Conservation (phyloP, 2,113 vertebrate species). For the Ptychochromis oligacanthus region DNA sequence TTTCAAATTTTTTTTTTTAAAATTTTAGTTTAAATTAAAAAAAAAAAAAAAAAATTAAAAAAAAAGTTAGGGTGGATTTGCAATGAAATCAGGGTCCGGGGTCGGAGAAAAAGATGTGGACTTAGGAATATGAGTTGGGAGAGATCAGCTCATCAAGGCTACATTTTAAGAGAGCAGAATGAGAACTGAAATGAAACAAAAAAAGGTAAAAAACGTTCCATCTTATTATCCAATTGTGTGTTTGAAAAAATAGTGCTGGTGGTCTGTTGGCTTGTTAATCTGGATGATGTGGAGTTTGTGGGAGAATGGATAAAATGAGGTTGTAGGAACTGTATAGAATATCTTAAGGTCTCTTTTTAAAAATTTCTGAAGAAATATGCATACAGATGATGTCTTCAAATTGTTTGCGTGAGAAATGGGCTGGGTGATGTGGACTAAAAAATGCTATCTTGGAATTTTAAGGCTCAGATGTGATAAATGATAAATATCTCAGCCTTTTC, state of each 20-base stretch:
- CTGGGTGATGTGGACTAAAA: not conserved
- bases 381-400: not conserved
- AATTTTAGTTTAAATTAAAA: too few relatives aligned
- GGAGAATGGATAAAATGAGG: not conserved
- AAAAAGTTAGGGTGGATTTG: constrained; percentile 46
- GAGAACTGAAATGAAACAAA: too few relatives aligned
- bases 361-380: not conserved
- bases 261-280: not conserved
- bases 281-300: not conserved
- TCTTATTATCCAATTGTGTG: not conserved
- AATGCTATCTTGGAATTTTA: not conserved
- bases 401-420: not conserved
- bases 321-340: not conserved
- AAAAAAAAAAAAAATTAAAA: too few relatives aligned
- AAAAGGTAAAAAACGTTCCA: not conserved
- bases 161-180: not conserved
- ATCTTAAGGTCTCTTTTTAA: not conserved
- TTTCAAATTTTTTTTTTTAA: too few relatives aligned
- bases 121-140: constrained; percentile 55
- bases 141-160: constrained; percentile 22
- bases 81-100: constrained; percentile 54
- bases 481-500: not conserved
- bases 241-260: not conserved
- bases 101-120: constrained; percentile 57
- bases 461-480: fast-evolving